Evolutionary conservation across 2,797 vertebrate species (phyloP).

Genomic region (Erethizon dorsatum): DNA sequence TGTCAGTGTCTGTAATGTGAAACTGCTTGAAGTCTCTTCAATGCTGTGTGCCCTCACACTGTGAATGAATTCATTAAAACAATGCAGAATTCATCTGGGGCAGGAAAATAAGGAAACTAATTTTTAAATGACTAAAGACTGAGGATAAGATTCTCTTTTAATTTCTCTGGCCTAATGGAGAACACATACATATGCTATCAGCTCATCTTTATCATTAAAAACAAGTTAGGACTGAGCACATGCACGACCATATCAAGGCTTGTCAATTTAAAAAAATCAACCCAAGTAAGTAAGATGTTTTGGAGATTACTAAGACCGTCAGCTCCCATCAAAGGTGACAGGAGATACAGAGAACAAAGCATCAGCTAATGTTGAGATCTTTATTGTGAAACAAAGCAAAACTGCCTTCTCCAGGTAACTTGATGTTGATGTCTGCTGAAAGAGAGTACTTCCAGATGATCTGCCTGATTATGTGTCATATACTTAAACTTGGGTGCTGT

Average conservation of each 20-base stretch:
- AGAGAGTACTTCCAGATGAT: neutral
- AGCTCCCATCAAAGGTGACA: neutral
- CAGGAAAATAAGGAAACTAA: slow-evolving; percentile 75
- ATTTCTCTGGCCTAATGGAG: slow-evolving; percentile 70
- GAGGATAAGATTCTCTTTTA: slow-evolving; percentile 68
- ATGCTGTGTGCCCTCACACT: slow-evolving; percentile 68
- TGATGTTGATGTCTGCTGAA: neutral
- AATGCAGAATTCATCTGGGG: slow-evolving; percentile 78
- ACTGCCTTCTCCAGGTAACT: neutral
- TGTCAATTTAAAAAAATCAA: slow-evolving; percentile 60
- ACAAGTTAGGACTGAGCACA: slow-evolving; percentile 49
- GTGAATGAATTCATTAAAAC: slow-evolving; percentile 83
- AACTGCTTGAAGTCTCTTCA: slow-evolving; percentile 77
- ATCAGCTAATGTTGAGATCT: neutral
- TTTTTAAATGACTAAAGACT: slow-evolving; percentile 78
- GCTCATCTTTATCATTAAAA: slow-evolving; percentile 71
- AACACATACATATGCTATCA: slow-evolving; percentile 49
- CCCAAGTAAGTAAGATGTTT: slow-evolving; percentile 65
- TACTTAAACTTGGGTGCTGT: neutral
- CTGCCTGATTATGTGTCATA: slow-evolving; percentile 2
- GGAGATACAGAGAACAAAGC: slow-evolving; percentile 28
- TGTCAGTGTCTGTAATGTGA: slow-evolving; percentile 75
- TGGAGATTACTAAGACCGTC: slow-evolving; percentile 64
- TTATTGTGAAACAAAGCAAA: slow-evolving; percentile 64
- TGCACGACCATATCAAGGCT: neutral